Evolutionary conservation across 2,113 vertebrate species (phyloP).

Genomic region (Myrmecophaga tridactyla): DNA sequence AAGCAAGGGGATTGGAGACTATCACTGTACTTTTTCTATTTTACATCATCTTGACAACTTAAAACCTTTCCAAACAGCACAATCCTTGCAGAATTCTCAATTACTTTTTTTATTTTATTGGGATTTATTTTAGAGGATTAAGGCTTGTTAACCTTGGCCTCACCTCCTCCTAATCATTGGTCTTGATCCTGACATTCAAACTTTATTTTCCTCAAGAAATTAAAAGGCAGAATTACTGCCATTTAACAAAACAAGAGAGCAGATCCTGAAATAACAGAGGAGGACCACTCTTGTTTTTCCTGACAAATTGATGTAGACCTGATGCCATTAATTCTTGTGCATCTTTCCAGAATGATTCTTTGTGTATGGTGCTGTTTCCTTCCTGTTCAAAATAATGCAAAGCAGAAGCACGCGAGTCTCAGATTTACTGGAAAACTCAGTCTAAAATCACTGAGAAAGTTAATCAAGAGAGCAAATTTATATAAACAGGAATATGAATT

Average conservation of each 20-base stretch:
- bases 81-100: neutral
- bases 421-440: constrained; percentile 36
- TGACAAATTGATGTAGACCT: neutral
- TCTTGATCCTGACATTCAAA: constrained; percentile 31
- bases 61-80: constrained; percentile 1
- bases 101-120: constrained; percentile 19
- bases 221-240: neutral
- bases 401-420: neutral
- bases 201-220: constrained; percentile 21
- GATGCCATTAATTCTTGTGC: neutral
- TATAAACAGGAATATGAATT: neutral
- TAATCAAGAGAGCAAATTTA: constrained; percentile 30
- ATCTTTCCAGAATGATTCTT: constrained; percentile 27
- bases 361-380: neutral
- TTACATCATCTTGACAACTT: constrained; percentile 38
- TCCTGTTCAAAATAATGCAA: constrained; percentile 25
- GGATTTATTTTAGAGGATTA: constrained; percentile 39
- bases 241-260: neutral
- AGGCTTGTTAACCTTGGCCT: neutral
- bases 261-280: neutral
- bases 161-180: neutral
- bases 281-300: neutral
- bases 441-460: neutral
- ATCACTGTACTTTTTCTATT: neutral
- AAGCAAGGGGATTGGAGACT: neutral